A percentile compares a stretch with the other conserved stretches of the same genome.
phyloP scores from a whole-genome alignment of 2,797 vertebrate genomes.

The Hypotaenidia philippensis region DNA sequence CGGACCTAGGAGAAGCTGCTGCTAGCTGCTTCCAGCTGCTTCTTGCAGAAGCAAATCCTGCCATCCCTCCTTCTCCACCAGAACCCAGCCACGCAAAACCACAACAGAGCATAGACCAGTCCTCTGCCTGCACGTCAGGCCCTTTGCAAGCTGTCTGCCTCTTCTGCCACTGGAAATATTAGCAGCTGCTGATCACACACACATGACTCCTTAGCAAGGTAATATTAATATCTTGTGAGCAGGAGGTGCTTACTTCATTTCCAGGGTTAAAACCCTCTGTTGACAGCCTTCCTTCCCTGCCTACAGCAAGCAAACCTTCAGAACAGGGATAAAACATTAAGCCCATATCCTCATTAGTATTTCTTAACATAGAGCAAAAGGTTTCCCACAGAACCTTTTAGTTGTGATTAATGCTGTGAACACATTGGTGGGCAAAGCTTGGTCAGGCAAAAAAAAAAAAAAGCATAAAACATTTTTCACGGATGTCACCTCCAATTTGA shows the following conservation, averaged over 20 bases:
- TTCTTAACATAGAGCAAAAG: conserved; percentile 27
- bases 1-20: too few species aligned
- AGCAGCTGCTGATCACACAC: neutral
- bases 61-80: too few species aligned
- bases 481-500: conserved; percentile 35
- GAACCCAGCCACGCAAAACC: too few species aligned
- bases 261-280: neutral
- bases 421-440: neutral
- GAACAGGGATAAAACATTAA: neutral
- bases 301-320: neutral
- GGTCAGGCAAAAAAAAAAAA: neutral
- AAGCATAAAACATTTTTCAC: conserved; percentile 15
- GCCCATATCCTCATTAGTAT: neutral
- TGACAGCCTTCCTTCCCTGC: conserved; percentile 14
- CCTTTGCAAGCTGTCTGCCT: neutral
- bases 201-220: neutral
- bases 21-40: too few species aligned
- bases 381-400: conserved; percentile 23
- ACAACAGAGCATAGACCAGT: neutral
- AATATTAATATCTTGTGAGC: neutral
- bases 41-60: too few species aligned
- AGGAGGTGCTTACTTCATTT: neutral
- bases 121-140: neutral
- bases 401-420: conserved; percentile 20
- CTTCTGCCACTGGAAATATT: neutral